Evolutionary conservation across 2,888 invertebrate species (phyloP).

Genomic region (Cheilosia variabilis): DNA sequence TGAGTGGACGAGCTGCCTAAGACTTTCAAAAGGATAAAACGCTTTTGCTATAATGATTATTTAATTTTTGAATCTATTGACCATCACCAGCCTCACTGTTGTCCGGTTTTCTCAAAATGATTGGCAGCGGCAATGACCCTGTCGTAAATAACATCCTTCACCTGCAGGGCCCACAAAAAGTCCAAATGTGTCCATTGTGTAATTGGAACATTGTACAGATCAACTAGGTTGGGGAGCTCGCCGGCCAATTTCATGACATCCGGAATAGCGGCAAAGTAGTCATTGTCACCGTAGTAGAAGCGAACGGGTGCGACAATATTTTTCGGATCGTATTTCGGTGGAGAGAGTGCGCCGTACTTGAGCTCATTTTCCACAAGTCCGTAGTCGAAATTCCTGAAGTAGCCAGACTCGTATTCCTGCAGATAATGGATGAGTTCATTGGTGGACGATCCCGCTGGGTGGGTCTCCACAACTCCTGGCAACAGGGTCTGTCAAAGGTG

Average conservation of each 20-base stretch:
- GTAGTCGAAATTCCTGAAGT: slow-evolving; percentile 86
- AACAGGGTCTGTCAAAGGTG: slow-evolving; percentile 86
- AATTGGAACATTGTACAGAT: slow-evolving; percentile 84
- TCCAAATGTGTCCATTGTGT: slow-evolving; percentile 88
- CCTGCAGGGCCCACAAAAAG: slow-evolving; percentile 87
- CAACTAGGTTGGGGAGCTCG: slow-evolving; percentile 84
- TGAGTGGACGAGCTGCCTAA: not conserved
- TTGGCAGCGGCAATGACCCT: slow-evolving; percentile 77
- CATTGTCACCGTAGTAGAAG: slow-evolving; percentile 88
- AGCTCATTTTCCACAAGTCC: slow-evolving; percentile 85
- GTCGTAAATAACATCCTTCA: slow-evolving; percentile 86
- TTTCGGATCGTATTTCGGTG: slow-evolving; percentile 86
- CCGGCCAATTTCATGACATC: slow-evolving; percentile 84
- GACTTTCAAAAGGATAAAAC: not conserved
- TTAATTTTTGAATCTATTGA: not conserved
- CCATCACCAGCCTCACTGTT: slow-evolving; percentile 3
- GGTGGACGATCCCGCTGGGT: slow-evolving; percentile 88
- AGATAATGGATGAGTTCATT: slow-evolving; percentile 89
- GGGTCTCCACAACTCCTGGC: slow-evolving; percentile 87
- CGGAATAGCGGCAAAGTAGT: slow-evolving; percentile 85
- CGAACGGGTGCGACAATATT: slow-evolving; percentile 86
- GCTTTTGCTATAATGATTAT: too few species aligned
- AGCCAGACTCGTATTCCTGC: slow-evolving; percentile 85
- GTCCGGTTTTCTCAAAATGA: slow-evolving; percentile 54
- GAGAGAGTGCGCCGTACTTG: slow-evolving; percentile 85